Percentiles rank a stretch among this genome's conserved stretches.
Evolutionary conservation across 2,888 invertebrate species (phyloP).

Genomic region (Apoderus coryli): DNA sequence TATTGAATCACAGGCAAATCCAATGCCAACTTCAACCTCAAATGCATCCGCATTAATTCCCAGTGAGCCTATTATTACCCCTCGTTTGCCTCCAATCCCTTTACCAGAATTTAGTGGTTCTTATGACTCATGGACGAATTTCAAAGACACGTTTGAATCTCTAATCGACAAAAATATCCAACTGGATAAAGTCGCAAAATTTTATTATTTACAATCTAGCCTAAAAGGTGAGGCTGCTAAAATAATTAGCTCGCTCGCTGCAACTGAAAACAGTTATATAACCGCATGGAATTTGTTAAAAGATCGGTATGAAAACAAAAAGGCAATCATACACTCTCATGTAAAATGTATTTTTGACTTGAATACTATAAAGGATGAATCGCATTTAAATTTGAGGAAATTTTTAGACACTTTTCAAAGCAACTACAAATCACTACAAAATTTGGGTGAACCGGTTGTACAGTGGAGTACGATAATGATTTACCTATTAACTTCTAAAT

Average conservation of each 20-base stretch:
- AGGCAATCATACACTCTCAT: constrained; percentile 4
- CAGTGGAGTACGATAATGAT: not conserved
- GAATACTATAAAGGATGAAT: not conserved
- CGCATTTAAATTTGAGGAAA: not conserved
- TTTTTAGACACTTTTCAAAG: constrained; percentile 1
- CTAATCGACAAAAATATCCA: constrained; percentile 8
- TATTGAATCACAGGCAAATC: not conserved
- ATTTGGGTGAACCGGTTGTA: not conserved
- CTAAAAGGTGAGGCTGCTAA: constrained; percentile 7
- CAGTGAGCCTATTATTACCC: too few species aligned
- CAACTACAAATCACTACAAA: not conserved
- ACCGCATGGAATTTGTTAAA: constrained; percentile 1
- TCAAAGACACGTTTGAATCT: constrained; percentile 6
- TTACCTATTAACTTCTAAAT: constrained; percentile 2
- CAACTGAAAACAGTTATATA: constrained; percentile 4
- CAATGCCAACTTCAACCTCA: not conserved
- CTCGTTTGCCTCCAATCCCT: constrained; percentile 4
- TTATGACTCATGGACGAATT: constrained; percentile 6
- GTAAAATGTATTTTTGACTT: constrained; percentile 5
- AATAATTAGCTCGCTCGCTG: constrained; percentile 3
- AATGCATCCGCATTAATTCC: not conserved
- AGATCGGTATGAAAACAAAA: constrained; percentile 2
- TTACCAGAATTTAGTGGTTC: constrained; percentile 7
- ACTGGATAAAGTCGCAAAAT: constrained; percentile 3
- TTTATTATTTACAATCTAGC: constrained; percentile 7